Evolutionary conservation across 2,113 vertebrate species (phyloP), one percentile per base, ranked within the genome.

Genomic region (Varanus salvator): DNA sequence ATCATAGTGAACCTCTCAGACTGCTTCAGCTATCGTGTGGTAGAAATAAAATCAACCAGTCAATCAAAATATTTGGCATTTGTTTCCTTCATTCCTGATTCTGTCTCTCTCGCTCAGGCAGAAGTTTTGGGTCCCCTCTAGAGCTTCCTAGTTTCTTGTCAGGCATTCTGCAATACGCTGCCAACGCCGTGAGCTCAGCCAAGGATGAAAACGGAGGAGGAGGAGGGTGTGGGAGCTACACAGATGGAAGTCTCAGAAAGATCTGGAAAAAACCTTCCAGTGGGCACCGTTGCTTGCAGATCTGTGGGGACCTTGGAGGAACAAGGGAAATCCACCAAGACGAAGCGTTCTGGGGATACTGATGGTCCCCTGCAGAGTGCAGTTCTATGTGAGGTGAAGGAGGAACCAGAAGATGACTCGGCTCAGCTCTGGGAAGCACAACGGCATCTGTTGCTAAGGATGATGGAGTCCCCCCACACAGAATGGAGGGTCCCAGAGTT

Each of bases 181-280:
- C 50, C 48, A 31, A 15, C 48, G 52, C n/a, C 54, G 78, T 54
- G 21, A 34, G 31, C 12, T 34, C 5, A 11, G 3, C 4, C 23
- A 6, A 74, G 19, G 34, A 60, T 72, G 48, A 80, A 80, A 71
- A 88, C 80, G 64, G 77, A 88, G 23, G 48, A 15, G 12, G 64
- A 6, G 23, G 64, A 48, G 6, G 27, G 27, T 52, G 48, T 6
- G 3, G 48, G 25, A 4, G 15, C 9, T 31, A 52, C 50, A 52
- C 11, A 6, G 19, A 11, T 27, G 31, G 48, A 68, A 4, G 1
- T 6, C 19, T 3, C 64, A 9, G 80, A 34, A 21, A 29, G 52
- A 8, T 1, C 12, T 48, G 66, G 31, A 69, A 34, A 52, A 54
- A 7, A 23, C 6, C 25, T 19, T 1, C 0, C 0, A 12, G 12